These are phyloP conservation scores for Meloe dianella DNA, from an alignment of 2,888 invertebrate species.

Conservation along the genomic window DNA sequence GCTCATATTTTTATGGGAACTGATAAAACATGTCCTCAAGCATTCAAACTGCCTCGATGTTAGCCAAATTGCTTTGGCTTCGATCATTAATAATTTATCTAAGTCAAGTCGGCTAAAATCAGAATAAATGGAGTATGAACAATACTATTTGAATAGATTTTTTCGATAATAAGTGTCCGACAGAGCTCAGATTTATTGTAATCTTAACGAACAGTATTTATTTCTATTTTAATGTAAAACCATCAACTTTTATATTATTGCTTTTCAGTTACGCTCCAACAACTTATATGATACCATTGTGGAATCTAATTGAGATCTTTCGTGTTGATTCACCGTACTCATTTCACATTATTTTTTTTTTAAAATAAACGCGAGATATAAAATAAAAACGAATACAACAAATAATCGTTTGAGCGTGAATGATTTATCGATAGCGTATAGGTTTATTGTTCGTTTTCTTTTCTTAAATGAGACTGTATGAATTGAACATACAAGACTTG, in stretches of 20 bases:
- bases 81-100: too few relatives aligned
- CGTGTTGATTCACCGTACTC: background rate
- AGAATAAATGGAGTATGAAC: background rate
- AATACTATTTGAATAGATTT: too few relatives aligned
- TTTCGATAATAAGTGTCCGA: too few relatives aligned
- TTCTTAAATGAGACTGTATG: background rate
- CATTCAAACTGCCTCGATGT: too few relatives aligned
- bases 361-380: background rate
- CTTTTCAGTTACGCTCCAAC: background rate
- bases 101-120: too few relatives aligned
- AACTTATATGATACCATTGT: background rate
- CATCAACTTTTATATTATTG: background rate
- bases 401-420: background rate
- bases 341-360: background rate
- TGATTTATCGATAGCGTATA: background rate
- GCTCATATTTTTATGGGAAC: too few relatives aligned
- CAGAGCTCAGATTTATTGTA: background rate
- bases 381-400: background rate
- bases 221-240: background rate
- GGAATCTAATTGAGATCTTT: background rate
- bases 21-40: too few relatives aligned
- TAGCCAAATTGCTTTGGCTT: too few relatives aligned
- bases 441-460: background rate
- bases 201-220: background rate
- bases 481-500: background rate